Conservation (phyloP, 2,113 vertebrate genomes). For the Potamarius usumacintae region DNA sequence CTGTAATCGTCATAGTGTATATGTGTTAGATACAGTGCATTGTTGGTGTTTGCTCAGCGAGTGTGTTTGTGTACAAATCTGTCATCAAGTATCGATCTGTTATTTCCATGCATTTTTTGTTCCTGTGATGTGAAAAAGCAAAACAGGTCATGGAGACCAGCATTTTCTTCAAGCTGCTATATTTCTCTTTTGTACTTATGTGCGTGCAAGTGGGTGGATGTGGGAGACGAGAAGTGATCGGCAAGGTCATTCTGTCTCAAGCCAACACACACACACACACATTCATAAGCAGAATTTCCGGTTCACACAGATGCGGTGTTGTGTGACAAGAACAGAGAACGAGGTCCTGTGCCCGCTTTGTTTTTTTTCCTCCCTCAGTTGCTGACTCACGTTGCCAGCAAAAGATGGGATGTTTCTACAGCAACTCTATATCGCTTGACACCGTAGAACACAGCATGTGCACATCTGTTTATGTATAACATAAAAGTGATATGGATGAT, state of each 20-base stretch:
- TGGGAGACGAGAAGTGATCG: constrained; percentile 8
- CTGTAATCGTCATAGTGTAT: neutral
- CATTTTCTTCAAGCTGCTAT: neutral
- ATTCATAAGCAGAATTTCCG: constrained; percentile 40
- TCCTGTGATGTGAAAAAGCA: neutral
- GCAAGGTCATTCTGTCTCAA: constrained; percentile 47
- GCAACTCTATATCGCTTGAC: neutral
- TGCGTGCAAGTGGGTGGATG: neutral
- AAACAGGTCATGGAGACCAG: neutral
- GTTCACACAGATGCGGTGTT: constrained; percentile 4
- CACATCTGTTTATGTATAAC: neutral
- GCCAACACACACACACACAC: constrained; percentile 32
- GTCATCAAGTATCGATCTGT: neutral
- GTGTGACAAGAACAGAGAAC: neutral
- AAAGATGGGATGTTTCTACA: neutral
- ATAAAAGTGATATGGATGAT: neutral
- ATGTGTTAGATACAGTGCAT: neutral
- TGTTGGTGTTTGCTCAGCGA: neutral
- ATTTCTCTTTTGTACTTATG: neutral
- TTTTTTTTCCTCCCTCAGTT: neutral
- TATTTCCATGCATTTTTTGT: too few species aligned
- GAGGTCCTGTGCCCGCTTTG: neutral
- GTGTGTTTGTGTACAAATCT: neutral
- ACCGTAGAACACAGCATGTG: neutral
- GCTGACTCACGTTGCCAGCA: neutral